Evolutionary conservation across 1,140 invertebrate genomes (phyloP).

Genomic region (Drosophila carrolli): DNA sequence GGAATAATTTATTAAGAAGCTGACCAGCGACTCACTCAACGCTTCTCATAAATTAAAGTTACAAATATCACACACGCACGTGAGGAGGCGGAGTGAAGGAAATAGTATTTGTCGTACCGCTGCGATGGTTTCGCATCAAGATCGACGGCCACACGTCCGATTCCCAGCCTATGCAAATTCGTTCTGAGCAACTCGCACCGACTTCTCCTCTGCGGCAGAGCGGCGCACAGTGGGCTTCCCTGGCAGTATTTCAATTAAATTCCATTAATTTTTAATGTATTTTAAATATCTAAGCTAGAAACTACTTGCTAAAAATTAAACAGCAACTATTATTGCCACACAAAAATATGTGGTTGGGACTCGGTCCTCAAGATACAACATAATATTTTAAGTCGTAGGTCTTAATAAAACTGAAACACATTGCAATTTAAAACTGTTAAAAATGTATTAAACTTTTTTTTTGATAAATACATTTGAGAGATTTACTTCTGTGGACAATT

Average conservation of each 20-base stretch:
- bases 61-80: constrained; percentile 45
- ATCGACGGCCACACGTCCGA: constrained; percentile 60
- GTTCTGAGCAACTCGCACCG: constrained; percentile 50
- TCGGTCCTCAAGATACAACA: no score
- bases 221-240: constrained; percentile 14
- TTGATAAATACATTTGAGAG: no score
- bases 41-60: constrained; percentile 74
- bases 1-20: constrained; percentile 66
- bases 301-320: no score
- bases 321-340: no score
- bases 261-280: not conserved
- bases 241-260: not conserved
- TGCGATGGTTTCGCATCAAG: constrained; percentile 47
- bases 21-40: constrained; percentile 49
- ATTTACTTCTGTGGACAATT: no score
- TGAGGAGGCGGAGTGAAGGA: constrained; percentile 24
- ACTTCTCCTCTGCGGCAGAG: constrained; percentile 9
- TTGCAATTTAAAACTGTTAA: no score
- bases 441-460: no score
- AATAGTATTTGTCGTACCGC: constrained; percentile 51
- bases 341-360: no score
- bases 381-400: no score
- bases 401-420: no score
- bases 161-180: constrained; percentile 66
- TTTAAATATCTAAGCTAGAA: no score